A percentile compares a stretch with the other conserved stretches of the same genome.
phyloP scores from a whole-genome alignment of 2,113 vertebrate genomes.

The Perccottus glenii region DNA sequence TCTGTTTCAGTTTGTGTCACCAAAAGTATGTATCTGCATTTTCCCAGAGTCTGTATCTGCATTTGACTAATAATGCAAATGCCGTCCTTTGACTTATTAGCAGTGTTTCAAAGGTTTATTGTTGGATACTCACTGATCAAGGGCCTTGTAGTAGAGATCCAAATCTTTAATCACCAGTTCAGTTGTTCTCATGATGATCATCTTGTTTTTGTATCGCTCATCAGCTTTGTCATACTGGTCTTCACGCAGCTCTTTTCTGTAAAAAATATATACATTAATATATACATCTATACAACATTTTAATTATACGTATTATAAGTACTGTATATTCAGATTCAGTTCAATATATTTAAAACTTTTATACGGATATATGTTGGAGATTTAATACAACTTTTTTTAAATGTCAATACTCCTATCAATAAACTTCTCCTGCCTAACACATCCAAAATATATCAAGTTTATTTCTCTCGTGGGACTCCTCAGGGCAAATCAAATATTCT shows the following conservation, averaged over 20 bases:
- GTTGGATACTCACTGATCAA: conserved; percentile 90
- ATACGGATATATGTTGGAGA: no score
- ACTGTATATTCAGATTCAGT: no score
- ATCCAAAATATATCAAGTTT: no score
- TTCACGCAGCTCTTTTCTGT: conserved; percentile 88
- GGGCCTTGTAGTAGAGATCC: conserved; percentile 95
- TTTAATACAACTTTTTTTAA: no score
- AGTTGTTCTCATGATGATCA: conserved; percentile 96
- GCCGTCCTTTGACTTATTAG: no score
- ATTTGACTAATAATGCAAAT: background rate
- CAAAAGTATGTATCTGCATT: background rate
- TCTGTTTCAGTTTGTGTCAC: conserved; percentile 10
- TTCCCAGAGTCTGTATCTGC: background rate
- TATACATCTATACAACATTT: background rate
- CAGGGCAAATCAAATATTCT: no score
- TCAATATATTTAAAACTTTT: no score
- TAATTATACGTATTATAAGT: no score
- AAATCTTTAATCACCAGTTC: conserved; percentile 95
- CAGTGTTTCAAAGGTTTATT: background rate
- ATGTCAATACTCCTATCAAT: no score
- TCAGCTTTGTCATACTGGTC: conserved; percentile 91
- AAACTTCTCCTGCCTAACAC: no score
- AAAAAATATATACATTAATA: conserved; percentile 1
- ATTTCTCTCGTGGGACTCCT: no score
- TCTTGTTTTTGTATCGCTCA: conserved; percentile 89